Base-by-base conservation (phyloP, 2,888 invertebrate species). In the Plutella xylostella region DNA sequence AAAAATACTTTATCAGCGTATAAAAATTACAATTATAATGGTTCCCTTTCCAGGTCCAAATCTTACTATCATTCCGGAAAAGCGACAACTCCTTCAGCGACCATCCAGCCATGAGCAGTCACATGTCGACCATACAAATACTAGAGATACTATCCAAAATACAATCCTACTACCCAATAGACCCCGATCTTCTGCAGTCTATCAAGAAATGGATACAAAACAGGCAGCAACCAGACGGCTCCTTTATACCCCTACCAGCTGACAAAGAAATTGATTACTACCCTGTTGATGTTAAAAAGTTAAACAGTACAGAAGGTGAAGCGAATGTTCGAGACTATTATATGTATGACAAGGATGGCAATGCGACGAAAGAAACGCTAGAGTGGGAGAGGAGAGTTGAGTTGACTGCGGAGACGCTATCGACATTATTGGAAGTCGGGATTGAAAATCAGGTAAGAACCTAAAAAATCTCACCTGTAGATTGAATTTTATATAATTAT, bases 51-150 rank as follows among this genome's bases (percentile, higher is more conserved):
- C 71, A 88, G 87, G 86, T 88, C 2, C 88, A 89, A 74, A 75
- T 86, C 1, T 76, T 89, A 5, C 66, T 89, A 1, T 85, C 87
- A 0, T 89, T 88, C 66, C 79, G 87, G 7, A 88, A 87, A 61
- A 79, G 68, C n/a, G 89, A 89, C 61, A 87, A 88, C 53, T 89
- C 89, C 0, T 89, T 89, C 62, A 89, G 89, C 46, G 89, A 89
- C 46, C 89, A 89, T 49, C 88, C 86, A 49, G 85, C 86, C 55
- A 77, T 88, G 58, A 86, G 86, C 46, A 89, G 88, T 52, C 88
- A 88, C 51, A 66, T 85, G 48, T 84, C 85, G 0, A 89, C 89
- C 0, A 84, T 89, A 2, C 80, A 85, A 54, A 86, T 86, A 14
- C 61, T 89, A 6, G 88, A 88, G 59, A 86, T 88, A 3, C 66